phyloP scores from a whole-genome alignment of 2,113 vertebrate genomes.

The Romanogobio albipinnatus region DNA sequence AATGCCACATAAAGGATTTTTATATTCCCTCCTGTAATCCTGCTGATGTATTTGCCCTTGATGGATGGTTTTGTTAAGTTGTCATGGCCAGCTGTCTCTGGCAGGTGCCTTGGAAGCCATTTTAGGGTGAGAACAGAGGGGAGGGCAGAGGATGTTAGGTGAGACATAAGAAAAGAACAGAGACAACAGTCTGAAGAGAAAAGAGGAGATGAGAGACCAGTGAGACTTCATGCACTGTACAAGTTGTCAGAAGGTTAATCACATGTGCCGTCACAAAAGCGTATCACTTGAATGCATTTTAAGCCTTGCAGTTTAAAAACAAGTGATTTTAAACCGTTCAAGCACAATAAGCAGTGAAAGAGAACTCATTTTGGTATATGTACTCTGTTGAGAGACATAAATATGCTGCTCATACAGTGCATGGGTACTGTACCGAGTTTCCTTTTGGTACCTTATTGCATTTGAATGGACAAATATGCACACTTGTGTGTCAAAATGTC shows the following conservation, averaged over 20 bases:
- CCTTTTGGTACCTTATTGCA: too few relatives aligned
- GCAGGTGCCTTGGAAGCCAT: slow-evolving; percentile 38
- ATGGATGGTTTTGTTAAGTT: slow-evolving; percentile 64
- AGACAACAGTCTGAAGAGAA: not conserved
- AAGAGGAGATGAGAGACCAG: not conserved
- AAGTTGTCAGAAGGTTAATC: not conserved
- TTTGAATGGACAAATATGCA: too few relatives aligned
- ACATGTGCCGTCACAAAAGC: not conserved
- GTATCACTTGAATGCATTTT: too few relatives aligned
- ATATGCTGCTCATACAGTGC: too few relatives aligned
- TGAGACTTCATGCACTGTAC: not conserved
- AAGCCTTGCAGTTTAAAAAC: too few relatives aligned
- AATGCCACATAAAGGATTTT: slow-evolving; percentile 64
- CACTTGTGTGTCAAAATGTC: too few relatives aligned
- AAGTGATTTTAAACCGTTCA: too few relatives aligned
- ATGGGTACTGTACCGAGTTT: too few relatives aligned
- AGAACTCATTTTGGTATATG: too few relatives aligned
- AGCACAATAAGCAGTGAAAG: too few relatives aligned
- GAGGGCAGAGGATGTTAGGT: slow-evolving; percentile 24
- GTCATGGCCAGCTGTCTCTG: slow-evolving; percentile 57
- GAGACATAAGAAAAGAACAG: slow-evolving; percentile 12
- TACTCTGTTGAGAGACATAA: too few relatives aligned
- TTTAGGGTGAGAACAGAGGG: slow-evolving; percentile 27
- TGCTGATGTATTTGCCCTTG: slow-evolving; percentile 60
- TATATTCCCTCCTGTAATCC: slow-evolving; percentile 63